Evolutionary conservation across 2,113 vertebrate genomes (phyloP).

Genomic region (Vanacampus margaritifer): DNA sequence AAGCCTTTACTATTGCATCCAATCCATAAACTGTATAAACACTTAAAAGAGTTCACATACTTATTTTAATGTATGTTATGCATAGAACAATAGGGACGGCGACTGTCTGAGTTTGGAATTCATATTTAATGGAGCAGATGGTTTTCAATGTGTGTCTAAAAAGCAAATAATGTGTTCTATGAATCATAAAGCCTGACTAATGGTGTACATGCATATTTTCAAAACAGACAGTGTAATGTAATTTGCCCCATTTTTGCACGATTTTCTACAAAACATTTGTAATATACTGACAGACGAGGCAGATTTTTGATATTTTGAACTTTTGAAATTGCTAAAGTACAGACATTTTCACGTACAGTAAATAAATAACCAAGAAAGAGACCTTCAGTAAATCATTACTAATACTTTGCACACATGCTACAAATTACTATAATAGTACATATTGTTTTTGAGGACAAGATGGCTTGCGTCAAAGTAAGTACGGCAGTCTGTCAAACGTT

Average conservation of each 20-base stretch:
- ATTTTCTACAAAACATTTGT: constrained; percentile 27
- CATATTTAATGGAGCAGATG: no score
- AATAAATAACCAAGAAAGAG: neutral
- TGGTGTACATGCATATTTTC: no score
- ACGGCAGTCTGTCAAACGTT: neutral
- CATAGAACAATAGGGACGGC: no score
- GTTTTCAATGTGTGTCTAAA: no score
- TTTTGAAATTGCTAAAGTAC: constrained; percentile 3
- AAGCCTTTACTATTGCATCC: no score
- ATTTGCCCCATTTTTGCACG: constrained; percentile 25
- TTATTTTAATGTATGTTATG: no score
- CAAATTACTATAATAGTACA: neutral
- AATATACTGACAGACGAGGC: constrained; percentile 27
- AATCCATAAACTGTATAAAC: no score
- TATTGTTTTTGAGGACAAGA: neutral
- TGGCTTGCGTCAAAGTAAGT: neutral
- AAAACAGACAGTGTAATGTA: no score
- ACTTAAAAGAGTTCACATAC: no score
- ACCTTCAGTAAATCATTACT: neutral
- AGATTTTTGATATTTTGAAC: constrained; percentile 6
- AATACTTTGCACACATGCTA: neutral
- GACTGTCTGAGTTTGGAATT: no score
- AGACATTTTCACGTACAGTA: constrained; percentile 9
- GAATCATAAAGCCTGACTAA: constrained; percentile 14
- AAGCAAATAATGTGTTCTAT: constrained; percentile 13